Evolutionary conservation across 2,888 invertebrate genomes (phyloP).

Genomic region (Netelia fuscicornis): DNA sequence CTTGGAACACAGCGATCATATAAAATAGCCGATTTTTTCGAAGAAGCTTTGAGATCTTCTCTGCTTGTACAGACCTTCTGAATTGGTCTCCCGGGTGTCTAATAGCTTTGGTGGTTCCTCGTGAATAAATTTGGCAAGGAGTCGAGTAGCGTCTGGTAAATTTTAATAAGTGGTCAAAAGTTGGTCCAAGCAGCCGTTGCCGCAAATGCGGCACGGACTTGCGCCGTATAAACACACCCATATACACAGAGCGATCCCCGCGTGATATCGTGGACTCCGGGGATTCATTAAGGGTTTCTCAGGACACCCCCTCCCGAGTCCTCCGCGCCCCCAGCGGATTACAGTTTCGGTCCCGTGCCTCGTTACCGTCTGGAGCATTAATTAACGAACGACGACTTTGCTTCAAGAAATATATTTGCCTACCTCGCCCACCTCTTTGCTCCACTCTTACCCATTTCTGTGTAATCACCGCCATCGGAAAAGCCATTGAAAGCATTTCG

Average conservation of each 20-base stretch:
- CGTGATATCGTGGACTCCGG: conserved; percentile 62
- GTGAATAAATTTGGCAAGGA: conserved; percentile 62
- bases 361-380: conserved; percentile 68
- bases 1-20: conserved; percentile 37
- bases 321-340: conserved; percentile 56
- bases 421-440: conserved; percentile 57
- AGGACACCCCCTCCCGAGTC: conserved; percentile 35
- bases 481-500: conserved; percentile 67
- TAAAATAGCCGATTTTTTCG: conserved; percentile 19
- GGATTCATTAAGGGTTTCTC: conserved; percentile 68
- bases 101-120: conserved; percentile 52
- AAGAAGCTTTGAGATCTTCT: conserved; percentile 31
- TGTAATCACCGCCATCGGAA: conserved; percentile 64
- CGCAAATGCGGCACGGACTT: conserved; percentile 56
- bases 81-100: conserved; percentile 63
- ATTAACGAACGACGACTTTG: conserved; percentile 68
- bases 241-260: conserved; percentile 48
- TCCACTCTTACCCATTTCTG: conserved; percentile 44
- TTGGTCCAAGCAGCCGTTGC: conserved; percentile 59
- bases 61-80: conserved; percentile 30
- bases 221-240: conserved; percentile 18
- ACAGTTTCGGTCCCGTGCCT: conserved; percentile 67
- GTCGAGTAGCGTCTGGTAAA: conserved; percentile 66
- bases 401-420: conserved; percentile 69
- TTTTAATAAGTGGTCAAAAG: conserved; percentile 70